Base-by-base conservation (phyloP, 2,888 invertebrate species). In the Lottia scabra region DNA sequence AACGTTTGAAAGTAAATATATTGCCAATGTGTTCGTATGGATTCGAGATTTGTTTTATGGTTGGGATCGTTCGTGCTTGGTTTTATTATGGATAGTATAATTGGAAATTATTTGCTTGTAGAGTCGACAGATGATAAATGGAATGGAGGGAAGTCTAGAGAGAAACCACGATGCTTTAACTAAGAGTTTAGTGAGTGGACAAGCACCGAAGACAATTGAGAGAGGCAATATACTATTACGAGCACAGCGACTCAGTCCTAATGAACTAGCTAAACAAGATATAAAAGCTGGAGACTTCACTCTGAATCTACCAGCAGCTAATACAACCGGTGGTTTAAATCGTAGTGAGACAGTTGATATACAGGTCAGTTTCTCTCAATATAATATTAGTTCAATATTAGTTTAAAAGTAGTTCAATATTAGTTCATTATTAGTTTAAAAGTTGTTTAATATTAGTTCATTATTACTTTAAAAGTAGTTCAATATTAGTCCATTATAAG, bases 91-190 rank as follows among this genome's bases (percentile, higher is more conserved):
- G n/a, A n/a, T n/a, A n/a, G 30, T 30, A 2, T 30, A 30, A 30
- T 30, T 30, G 2, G 30, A 30, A 30, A 30, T 30, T n/a, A n/a
- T n/a, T n/a, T 8, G 19, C 12, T 38, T 23, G 19, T 46, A 71
- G 71, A 71, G 62, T 15, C 46, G 46, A 6, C 13, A 19, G 15
- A 43, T 63, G 23, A 16, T 67, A 46, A 62, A 38, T n/a, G 44
- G 63, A 63, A 62, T 71, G 63, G 19, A 44, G n/a, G 4, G 10
- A 0, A 66, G 63, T 2, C n/a, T 71, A 4, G 23, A 71, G 43
- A 67, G 63, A n/a, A 63, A 63, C 45, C 30, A 27, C 4, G 63
- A 66, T 19, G 63, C 66, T 23, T 44, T 71, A 63, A 46, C 66
- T 27, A 46, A 15, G 23, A 27, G 26, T 16, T n/a, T 44, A 62